Evolutionary conservation across 1,140 invertebrate genomes (phyloP), one percentile per base, ranked within the genome.

Genomic region (Heliothis subflexa): DNA sequence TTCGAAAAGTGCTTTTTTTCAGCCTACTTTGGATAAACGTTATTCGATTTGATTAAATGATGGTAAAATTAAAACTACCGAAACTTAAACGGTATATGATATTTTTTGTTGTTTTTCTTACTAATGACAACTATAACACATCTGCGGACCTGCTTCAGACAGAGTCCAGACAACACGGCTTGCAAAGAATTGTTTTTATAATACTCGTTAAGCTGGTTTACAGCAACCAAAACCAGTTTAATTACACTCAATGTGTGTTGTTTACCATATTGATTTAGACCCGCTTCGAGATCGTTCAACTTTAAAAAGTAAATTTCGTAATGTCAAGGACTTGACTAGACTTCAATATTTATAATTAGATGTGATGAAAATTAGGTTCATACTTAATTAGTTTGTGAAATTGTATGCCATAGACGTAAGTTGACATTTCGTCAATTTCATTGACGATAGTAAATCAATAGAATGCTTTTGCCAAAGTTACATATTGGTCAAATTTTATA

Each of bases 161-260:
- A 25, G 21, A 10, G 10, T 25, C 18, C 18, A 57, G 55, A 57
- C 55, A 25, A 25, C 55, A 14, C 33, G 54, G n/a, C 21, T 4
- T 13, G 2, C 25, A 62, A n/a, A 40, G 28, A 62, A 62, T 40
- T 40, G 33, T 40, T 40, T 40, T 62, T 40, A 40, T 40, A 40
- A 62, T 45, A 62, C 59, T 3, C 13, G n/a, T 4, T 12, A 9
- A 16, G 33, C 59, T 13, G 59, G 9, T 28, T 40, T 14, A 16
- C 33, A 40, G 33, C 7, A 40, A 28, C 59, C 33, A 62, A 62
- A 62, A 62, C 59, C 59, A 28, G 59, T 62, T 62, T 62, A 40
- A 62, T 62, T 62, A 62, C 59, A 28, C 4, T 0, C 16, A 55
- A 57, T 25, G n/a, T 10, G 21, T 57, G 21, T 57, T 57, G 18